Evolutionary conservation across 2,888 invertebrate species (phyloP).

Genomic region (Tinea trinotella): DNA sequence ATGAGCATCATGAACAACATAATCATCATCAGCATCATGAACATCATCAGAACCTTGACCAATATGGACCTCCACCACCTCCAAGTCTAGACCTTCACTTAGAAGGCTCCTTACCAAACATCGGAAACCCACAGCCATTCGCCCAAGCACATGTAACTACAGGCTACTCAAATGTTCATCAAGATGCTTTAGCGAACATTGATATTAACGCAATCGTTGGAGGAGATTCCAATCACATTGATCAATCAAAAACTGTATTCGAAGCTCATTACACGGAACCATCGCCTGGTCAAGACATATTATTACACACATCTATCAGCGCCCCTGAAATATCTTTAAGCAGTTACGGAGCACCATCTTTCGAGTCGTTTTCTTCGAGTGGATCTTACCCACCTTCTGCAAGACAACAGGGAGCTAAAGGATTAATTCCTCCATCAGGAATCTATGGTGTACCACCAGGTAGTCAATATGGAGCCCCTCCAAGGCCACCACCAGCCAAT

Average conservation of each 20-base stretch:
- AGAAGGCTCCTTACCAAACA: slow-evolving; percentile 36
- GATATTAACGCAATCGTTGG: slow-evolving; percentile 57
- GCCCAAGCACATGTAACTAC: slow-evolving; percentile 44
- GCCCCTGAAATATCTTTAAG: slow-evolving; percentile 35
- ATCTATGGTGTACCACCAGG: slow-evolving; percentile 75
- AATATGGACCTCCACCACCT: slow-evolving; percentile 51
- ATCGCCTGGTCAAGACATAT: slow-evolving; percentile 33
- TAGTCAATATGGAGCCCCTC: slow-evolving; percentile 51
- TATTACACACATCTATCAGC: slow-evolving; percentile 31
- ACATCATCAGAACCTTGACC: slow-evolving; percentile 35
- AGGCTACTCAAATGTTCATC: slow-evolving; percentile 59
- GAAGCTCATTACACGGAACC: slow-evolving; percentile 66
- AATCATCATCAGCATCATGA: slow-evolving; percentile 33
- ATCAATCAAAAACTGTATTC: slow-evolving; percentile 62
- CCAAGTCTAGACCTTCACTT: slow-evolving; percentile 39
- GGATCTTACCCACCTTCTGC: slow-evolving; percentile 47
- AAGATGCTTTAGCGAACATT: slow-evolving; percentile 55
- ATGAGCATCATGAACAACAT: slow-evolving; percentile 32
- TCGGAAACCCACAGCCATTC: slow-evolving; percentile 34
- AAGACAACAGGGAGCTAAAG: slow-evolving; percentile 61
- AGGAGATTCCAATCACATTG: slow-evolving; percentile 60
- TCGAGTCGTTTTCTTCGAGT: slow-evolving; percentile 51
- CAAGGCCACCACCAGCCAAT: slow-evolving; percentile 38
- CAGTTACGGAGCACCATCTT: slow-evolving; percentile 53
- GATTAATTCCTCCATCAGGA: slow-evolving; percentile 73